phyloP scores from a whole-genome alignment of 2,888 invertebrate genomes.

The Arctia plantaginis region DNA sequence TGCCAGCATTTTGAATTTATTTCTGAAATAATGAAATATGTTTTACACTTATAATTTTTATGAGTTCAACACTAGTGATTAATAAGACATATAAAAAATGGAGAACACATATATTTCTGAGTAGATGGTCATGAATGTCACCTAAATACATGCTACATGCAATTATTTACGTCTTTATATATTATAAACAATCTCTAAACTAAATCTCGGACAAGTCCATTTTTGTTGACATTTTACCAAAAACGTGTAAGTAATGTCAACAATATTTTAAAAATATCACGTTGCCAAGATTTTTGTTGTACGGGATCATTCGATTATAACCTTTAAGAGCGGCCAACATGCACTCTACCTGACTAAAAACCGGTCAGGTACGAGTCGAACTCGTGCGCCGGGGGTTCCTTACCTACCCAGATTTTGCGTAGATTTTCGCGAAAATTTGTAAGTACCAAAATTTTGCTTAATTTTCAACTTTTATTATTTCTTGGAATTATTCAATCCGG shows the following conservation, averaged over 20 bases:
- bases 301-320: neutral
- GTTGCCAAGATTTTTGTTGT: neutral
- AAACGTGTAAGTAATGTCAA: neutral
- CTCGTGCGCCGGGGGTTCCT: no score
- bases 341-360: neutral
- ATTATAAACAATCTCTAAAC: neutral
- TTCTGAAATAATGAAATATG: neutral
- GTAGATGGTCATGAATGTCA: neutral
- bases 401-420: no score
- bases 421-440: no score
- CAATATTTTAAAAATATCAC: neutral
- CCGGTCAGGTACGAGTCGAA: no score
- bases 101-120: neutral
- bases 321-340: neutral
- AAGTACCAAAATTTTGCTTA: no score
- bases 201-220: neutral
- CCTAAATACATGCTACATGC: neutral
- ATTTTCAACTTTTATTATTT: no score
- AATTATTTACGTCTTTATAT: neutral
- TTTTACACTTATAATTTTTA: neutral
- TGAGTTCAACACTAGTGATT: neutral
- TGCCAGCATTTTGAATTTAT: neutral
- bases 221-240: neutral
- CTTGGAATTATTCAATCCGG: no score
- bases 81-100: neutral